Conservation (phyloP, 2,888 invertebrate genomes). For the Lordiphosa andalusiaca region DNA sequence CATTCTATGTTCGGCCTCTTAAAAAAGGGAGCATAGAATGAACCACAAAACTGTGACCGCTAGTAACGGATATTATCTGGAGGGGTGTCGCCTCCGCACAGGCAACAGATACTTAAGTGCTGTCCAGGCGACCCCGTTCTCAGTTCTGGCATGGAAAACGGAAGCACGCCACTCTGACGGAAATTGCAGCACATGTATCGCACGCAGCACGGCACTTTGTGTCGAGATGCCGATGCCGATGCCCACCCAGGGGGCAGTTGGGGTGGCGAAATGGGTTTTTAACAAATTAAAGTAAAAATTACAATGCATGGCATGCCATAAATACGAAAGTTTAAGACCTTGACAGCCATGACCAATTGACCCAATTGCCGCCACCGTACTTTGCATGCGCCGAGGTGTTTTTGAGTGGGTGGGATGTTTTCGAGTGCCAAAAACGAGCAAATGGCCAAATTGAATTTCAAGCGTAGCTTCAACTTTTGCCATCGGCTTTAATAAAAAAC, state of each 20-base stretch:
- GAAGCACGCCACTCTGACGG: conserved; percentile 67
- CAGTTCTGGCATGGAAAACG: conserved; percentile 35
- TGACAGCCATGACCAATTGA: conserved; percentile 70
- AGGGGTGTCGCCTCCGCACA: conserved; percentile 48
- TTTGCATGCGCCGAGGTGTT: conserved; percentile 51
- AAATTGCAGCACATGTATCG: conserved; percentile 65
- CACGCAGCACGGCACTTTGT: conserved; percentile 46
- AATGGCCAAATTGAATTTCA: conserved; percentile 55
- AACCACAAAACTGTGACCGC: conserved; percentile 27
- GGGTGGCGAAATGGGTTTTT: conserved; percentile 8
- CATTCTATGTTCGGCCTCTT: conserved; percentile 9
- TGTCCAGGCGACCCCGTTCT: conserved; percentile 21
- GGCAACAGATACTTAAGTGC: conserved; percentile 64
- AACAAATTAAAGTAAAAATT: conserved; percentile 58
- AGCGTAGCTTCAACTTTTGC: conserved; percentile 26
- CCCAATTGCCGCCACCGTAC: conserved; percentile 53
- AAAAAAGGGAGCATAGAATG: conserved; percentile 1
- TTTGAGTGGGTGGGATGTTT: conserved; percentile 20
- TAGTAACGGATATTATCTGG: conserved; percentile 60
- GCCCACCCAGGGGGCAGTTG: not conserved
- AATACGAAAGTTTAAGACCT: conserved; percentile 63
- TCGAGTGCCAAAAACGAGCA: conserved; percentile 19
- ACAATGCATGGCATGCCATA: conserved; percentile 60
- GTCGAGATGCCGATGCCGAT: conserved; percentile 11
- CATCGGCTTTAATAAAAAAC: conserved; percentile 16